Base-by-base conservation (phyloP, 2,113 vertebrate species). In the Bombycilla garrulus region DNA sequence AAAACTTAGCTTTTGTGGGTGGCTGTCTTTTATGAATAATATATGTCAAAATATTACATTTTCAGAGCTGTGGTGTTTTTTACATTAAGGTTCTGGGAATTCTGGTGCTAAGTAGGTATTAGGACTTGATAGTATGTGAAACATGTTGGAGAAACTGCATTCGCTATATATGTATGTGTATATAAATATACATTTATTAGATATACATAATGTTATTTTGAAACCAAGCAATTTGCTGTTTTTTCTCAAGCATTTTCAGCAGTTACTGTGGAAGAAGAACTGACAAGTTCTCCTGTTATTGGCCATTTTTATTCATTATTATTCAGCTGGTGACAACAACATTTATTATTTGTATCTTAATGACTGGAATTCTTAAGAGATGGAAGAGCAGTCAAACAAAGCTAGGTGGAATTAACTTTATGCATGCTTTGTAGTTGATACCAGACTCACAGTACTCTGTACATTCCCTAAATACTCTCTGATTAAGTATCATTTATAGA, bases 21-120 rank as follows among this genome's bases (percentile, higher is more conserved):
- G 69, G 69, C 79, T 92, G 40, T 89, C n/a, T 79, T 81, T 94
- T 97, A 92, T 96, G 88, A 96, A 96, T 96, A 96, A 96, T 95
- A 78, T 70, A 92, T 92, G 42, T 92, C 31, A 40, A 56, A 90
- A 44, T 47, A n/a, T 48, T 96, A 50, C 42, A 28, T 92, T 93
- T 91, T 88, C 40, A 81, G 76, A 83, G 20, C 24, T 64, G 9
- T 71, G 51, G 10, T 67, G 54, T 78, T 71, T 94, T 96, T 96
- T 94, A 50, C 80, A 23, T 86, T 94, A 77, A 73, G 1, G 0
- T 2, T 94, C 86, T 88, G 42, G 42, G 38, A 12, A 38, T 38
- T 42, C 15, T 42, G 47, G 44, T 93, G 36, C 21, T 94, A 85
- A 95, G 66, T 81, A 94, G 21, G 42, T 86, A 36, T 47, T 77